Evolutionary conservation across 2,888 invertebrate genomes (phyloP).

Genomic region (Choristoneura rosaceana): DNA sequence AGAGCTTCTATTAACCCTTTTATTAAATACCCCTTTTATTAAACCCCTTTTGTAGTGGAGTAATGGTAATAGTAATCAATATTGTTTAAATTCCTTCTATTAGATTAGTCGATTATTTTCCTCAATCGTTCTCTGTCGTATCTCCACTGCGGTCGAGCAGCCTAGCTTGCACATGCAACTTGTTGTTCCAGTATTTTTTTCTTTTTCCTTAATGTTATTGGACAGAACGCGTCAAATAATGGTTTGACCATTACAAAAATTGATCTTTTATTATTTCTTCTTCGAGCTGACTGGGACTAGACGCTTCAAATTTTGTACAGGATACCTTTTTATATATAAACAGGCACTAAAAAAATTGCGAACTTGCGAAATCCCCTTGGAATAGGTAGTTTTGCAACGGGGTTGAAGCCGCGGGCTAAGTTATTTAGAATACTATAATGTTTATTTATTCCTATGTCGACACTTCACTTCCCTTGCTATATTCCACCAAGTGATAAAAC

Average conservation of each 20-base stretch:
- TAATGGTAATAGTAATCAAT: background rate
- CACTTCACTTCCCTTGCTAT: background rate
- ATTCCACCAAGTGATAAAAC: constrained; percentile 23
- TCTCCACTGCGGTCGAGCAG: constrained; percentile 43
- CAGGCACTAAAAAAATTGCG: no score
- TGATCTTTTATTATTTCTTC: background rate
- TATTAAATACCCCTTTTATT: background rate
- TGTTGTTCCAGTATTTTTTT: constrained; percentile 37
- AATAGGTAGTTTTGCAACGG: no score
- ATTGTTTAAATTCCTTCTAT: background rate
- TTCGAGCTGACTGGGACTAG: no score
- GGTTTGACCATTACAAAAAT: background rate
- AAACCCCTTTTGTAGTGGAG: background rate
- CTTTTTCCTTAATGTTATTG: constrained; percentile 20
- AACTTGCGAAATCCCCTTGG: no score
- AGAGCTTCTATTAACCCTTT: no score
- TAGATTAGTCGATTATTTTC: constrained; percentile 51
- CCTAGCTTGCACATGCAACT: constrained; percentile 44
- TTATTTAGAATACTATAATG: background rate
- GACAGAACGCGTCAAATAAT: constrained; percentile 7
- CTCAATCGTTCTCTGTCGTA: constrained; percentile 67
- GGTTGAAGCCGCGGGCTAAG: no score
- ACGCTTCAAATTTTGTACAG: no score
- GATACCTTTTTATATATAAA: no score
- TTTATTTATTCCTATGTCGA: background rate